phyloP scores from a whole-genome alignment of 2,888 invertebrate species.

The Tipula confusa region DNA sequence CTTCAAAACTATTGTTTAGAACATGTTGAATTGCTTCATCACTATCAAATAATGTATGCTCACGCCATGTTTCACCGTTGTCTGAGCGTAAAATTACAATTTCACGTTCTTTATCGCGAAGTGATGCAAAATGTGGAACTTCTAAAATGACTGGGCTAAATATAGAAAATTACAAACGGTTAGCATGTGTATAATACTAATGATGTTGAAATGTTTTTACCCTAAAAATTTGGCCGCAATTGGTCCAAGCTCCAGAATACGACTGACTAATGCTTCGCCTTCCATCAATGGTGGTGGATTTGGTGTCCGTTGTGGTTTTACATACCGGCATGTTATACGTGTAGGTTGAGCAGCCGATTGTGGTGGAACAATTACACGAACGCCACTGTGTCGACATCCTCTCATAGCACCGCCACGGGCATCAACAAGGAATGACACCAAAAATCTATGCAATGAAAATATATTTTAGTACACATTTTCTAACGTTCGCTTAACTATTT shows the following conservation, averaged over 20 bases:
- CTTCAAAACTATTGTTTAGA: constrained; percentile 86
- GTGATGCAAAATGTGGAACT: constrained; percentile 95
- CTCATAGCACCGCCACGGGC: constrained; percentile 99
- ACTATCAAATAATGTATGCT: constrained; percentile 81
- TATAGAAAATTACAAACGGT: background rate
- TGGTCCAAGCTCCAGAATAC: constrained; percentile 92
- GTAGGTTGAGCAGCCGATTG: constrained; percentile 93
- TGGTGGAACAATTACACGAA: constrained; percentile 94
- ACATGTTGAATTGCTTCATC: constrained; percentile 89
- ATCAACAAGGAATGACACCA: constrained; percentile 99
- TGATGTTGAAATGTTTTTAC: constrained; percentile 51
- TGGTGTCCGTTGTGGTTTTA: constrained; percentile 58
- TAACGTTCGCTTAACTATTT: background rate
- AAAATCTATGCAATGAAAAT: constrained; percentile 62
- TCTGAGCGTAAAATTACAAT: constrained; percentile 94
- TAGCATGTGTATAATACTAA: background rate
- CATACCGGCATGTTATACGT: constrained; percentile 90
- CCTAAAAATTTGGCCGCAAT: constrained; percentile 94
- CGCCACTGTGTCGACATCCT: constrained; percentile 96
- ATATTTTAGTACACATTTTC: background rate
- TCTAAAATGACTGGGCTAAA: constrained; percentile 85
- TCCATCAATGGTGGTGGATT: constrained; percentile 97
- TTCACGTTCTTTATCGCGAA: constrained; percentile 91
- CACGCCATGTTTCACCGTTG: constrained; percentile 98
- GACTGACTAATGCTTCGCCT: constrained; percentile 93